phyloP scores from a whole-genome alignment of 2,797 vertebrate genomes.

The Mormyrus proboscirostris region DNA sequence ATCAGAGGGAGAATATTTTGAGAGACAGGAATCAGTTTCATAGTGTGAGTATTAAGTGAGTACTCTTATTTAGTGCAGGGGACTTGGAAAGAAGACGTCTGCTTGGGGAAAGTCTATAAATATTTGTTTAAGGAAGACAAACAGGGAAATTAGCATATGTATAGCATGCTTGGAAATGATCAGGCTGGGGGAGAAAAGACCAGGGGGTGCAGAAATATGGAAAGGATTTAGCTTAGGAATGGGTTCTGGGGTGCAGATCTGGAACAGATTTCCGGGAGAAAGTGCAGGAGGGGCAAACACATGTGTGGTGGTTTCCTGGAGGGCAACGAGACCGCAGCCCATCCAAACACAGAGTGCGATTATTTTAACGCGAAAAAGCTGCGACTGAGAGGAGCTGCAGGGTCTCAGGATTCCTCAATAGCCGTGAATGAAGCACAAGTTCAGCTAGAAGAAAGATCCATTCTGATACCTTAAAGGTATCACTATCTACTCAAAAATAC shows the following conservation, averaged over 20 bases:
- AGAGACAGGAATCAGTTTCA: constrained; percentile 9
- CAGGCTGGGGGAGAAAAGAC: not conserved
- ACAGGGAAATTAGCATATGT: not conserved
- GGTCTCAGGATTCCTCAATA: not conserved
- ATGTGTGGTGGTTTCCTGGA: not conserved
- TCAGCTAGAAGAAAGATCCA: not conserved
- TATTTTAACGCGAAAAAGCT: not conserved
- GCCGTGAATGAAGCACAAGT: not conserved
- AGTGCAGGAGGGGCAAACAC: not conserved
- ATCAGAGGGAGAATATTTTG: constrained; percentile 65
- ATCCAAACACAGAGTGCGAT: not conserved
- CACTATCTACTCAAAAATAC: not conserved
- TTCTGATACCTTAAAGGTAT: not conserved
- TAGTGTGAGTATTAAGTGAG: not conserved
- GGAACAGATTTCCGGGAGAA: constrained; percentile 3
- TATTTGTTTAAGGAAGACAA: not conserved
- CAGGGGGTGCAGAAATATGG: not conserved
- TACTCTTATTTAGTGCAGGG: not conserved
- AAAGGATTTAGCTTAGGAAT: not conserved
- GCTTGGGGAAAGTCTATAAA: not conserved
- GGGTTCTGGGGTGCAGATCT: not conserved
- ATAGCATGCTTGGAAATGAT: constrained; percentile 25
- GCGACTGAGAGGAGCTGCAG: not conserved
- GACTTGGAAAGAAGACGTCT: not conserved
- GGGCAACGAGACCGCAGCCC: constrained; percentile 1